Conservation (phyloP, 2,113 vertebrate genomes). For the Cyanoramphus novaezelandiae region DNA sequence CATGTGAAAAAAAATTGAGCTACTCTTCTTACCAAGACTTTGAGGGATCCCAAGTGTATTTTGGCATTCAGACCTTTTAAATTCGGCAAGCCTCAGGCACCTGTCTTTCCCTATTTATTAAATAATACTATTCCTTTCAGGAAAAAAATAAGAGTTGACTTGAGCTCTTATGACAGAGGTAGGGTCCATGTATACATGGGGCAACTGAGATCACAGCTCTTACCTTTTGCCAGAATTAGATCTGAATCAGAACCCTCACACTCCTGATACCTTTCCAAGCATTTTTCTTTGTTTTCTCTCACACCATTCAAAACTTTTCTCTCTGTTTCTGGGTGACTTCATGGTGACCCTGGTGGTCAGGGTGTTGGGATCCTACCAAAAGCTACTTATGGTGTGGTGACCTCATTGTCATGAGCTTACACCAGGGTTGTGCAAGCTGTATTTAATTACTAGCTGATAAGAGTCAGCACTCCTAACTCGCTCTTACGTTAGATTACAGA, state of each 20-base stretch:
- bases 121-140: neutral
- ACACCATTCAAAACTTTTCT: neutral
- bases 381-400: neutral
- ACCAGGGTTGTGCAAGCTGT: neutral
- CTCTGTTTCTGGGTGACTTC: neutral
- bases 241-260: neutral
- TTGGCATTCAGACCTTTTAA: neutral
- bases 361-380: neutral
- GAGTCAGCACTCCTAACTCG: neutral
- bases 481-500: neutral
- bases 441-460: neutral
- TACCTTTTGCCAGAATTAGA: neutral
- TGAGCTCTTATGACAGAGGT: neutral
- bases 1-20: neutral
- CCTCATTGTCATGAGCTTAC: neutral
- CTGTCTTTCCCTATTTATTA: neutral
- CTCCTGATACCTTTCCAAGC: neutral
- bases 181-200: fast-evolving
- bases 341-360: neutral
- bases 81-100: neutral
- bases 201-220: neutral
- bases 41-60: neutral
- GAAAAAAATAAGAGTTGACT: neutral
- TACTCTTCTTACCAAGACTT: neutral
- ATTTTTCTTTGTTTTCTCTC: neutral